Evolutionary conservation across 23 tunicate genomes (phyloP), one percentile per base, ranked within the genome.

Genomic region (Phallusia fumigata): DNA sequence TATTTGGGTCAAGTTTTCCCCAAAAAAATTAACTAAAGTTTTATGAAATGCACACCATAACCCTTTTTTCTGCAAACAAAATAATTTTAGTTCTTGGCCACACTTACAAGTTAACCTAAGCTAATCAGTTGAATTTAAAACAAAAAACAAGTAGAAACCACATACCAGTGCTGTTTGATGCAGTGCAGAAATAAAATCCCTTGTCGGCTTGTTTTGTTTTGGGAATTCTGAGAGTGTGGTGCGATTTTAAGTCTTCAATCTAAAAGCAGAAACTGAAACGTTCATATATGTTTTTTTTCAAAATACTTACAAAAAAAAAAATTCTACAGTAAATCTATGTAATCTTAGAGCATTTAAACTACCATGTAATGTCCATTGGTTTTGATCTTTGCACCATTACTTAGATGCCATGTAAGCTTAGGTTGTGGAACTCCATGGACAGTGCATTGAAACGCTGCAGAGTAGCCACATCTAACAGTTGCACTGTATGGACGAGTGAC

Each of bases 401-500:
- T 33, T 18, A 32, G 52, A 75, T 80, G 81, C 95, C 95, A 90
- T 12, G 95, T 65, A 22, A 90, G 34, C 22, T 34, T 76, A 28
- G 95, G 95, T 31, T 30, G 52, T 3, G 95, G 95, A 12, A 78
- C 72, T 0, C 95, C 95, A 76, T 53, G 73, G 30, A 90, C 86
- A 30, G 85, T 64, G 69, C 95, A 90, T 32, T 88, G 88, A 73
- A 82, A 88, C 19, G 64, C 86, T n/a, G 76, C 88, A 18, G 84
- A 75, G 31, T 53, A 35, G 30, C 90, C 90, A 35, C 50, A 31
- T 21, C 85, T 50, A 13, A 72, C 83, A n/a, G 52, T 65, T 5
- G 85, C 84, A 53, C 85, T 74, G 76, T 74, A 53, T 28, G 90
- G 90, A 31, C 85, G 80, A 19, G 90, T 86, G 19, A 86, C 84